Conservation (phyloP, 2,797 vertebrate genomes). For the Lithobates pipiens region DNA sequence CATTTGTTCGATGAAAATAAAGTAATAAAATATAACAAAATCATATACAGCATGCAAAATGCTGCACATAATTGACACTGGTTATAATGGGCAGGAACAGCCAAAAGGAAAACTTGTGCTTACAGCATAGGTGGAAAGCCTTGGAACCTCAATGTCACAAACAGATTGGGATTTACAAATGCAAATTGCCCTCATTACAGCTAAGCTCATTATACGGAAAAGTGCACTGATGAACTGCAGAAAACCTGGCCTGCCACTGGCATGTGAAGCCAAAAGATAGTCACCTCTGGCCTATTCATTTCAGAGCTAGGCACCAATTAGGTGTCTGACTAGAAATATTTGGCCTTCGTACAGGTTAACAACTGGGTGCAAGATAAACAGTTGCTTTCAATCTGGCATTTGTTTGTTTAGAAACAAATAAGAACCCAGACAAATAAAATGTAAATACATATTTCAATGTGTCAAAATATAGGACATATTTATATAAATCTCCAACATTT, state of each 20-base stretch:
- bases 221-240: constrained; percentile 41
- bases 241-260: constrained; percentile 42
- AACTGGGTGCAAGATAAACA: constrained; percentile 32
- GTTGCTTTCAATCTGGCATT: constrained; percentile 1
- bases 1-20: not conserved
- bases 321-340: constrained; percentile 24
- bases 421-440: not conserved
- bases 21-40: not conserved
- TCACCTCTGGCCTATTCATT: constrained; percentile 51
- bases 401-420: not conserved
- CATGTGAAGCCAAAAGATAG: constrained; percentile 38
- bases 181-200: constrained; percentile 58
- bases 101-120: constrained; percentile 5
- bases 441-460: not conserved
- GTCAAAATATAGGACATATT: not conserved
- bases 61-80: not conserved
- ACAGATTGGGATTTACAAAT: constrained; percentile 62
- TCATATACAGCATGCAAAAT: not conserved
- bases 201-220: constrained; percentile 53
- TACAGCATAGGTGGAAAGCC: not conserved
- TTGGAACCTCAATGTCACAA: constrained; percentile 54
- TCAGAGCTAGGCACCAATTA: constrained; percentile 49
- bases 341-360: constrained; percentile 22
- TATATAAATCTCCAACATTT: not conserved
- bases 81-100: not conserved